These are phyloP conservation scores for Ptychoptera contaminata DNA, from an alignment of 2,888 invertebrate genomes.

Conservation along the genomic window DNA sequence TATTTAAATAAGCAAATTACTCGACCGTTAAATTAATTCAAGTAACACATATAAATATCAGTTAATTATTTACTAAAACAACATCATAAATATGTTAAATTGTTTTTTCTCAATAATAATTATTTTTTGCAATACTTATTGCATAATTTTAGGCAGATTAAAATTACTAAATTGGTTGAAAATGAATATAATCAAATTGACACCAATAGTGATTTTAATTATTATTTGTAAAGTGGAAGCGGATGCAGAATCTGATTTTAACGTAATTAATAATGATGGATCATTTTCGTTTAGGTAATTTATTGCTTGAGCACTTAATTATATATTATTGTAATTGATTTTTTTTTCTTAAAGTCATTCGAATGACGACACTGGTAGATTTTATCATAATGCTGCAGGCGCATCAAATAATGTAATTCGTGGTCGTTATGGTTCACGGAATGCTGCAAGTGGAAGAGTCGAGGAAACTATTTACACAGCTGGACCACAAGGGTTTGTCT, in stretches of 20 bases:
- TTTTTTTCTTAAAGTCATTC: conserved; percentile 21
- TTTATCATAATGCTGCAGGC: conserved; percentile 48
- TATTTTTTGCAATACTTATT: no score
- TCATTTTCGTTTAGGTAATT: conserved; percentile 57
- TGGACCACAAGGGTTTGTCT: conserved; percentile 51
- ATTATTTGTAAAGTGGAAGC: neutral
- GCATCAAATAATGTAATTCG: conserved; percentile 51
- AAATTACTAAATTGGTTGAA: no score
- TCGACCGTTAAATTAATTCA: no score
- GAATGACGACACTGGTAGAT: conserved; percentile 51
- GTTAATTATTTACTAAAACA: no score
- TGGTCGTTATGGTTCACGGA: conserved; percentile 55
- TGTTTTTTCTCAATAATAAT: no score
- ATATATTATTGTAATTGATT: neutral
- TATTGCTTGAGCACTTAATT: neutral
- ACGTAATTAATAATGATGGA: conserved; percentile 51
- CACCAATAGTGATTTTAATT: no score
- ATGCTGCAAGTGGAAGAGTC: conserved; percentile 50
- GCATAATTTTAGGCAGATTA: no score
- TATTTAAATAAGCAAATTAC: no score
- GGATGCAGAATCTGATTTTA: conserved; percentile 39
- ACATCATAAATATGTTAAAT: no score
- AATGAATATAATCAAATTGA: no score
- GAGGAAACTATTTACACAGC: conserved; percentile 60
- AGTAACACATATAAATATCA: no score